phyloP scores from a whole-genome alignment of 2,888 invertebrate genomes.

The Rutpela maculata region DNA sequence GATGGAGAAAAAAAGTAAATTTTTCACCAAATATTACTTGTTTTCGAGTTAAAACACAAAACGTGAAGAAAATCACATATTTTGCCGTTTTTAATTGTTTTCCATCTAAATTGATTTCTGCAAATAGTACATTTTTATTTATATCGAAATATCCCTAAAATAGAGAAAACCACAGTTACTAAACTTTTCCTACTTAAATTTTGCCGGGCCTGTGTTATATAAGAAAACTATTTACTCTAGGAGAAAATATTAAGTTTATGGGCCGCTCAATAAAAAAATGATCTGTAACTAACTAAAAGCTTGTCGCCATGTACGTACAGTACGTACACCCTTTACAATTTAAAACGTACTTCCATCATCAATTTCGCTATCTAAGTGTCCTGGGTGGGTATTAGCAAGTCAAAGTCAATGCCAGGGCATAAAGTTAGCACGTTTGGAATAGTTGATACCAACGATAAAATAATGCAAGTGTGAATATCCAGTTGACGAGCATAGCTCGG shows the following conservation, averaged over 20 bases:
- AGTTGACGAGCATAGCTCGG: constrained; percentile 37
- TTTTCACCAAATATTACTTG: too few species aligned
- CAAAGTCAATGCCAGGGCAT: constrained; percentile 49
- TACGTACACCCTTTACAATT: constrained; percentile 22
- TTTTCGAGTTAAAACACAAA: too few species aligned
- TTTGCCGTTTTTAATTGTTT: too few species aligned
- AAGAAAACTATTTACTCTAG: too few species aligned
- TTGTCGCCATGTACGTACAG: background rate
- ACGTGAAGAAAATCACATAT: too few species aligned
- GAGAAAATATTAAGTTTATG: background rate
- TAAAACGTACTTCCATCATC: constrained; percentile 11
- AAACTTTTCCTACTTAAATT: too few species aligned
- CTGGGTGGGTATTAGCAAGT: constrained; percentile 50
- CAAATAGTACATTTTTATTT: too few species aligned
- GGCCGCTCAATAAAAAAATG: background rate
- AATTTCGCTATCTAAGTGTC: constrained; percentile 34
- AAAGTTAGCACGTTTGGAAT: constrained; percentile 51
- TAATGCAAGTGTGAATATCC: constrained; percentile 49
- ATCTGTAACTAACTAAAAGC: background rate
- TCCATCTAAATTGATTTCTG: too few species aligned
- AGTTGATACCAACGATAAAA: constrained; percentile 55
- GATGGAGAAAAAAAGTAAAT: too few species aligned
- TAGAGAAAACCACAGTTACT: too few species aligned
- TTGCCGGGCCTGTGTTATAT: too few species aligned
- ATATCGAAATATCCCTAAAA: too few species aligned